Evolutionary conservation across 2,113 vertebrate genomes (phyloP).

Genomic region (Blennius ocellaris): DNA sequence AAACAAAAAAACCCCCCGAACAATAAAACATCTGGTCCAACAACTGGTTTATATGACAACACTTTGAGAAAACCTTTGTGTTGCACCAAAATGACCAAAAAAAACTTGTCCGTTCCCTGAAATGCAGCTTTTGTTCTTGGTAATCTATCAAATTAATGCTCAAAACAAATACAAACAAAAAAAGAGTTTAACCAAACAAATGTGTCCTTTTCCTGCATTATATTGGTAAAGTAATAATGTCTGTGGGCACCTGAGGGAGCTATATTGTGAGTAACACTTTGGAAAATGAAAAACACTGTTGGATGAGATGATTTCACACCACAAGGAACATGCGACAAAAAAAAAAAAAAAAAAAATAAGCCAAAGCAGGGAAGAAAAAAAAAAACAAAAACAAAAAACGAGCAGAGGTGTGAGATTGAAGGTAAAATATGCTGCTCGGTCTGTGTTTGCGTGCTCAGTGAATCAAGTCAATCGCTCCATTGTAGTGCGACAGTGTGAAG

Average conservation of each 20-base stretch:
- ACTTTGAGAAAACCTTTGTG: too few species aligned
- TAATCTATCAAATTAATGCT: too few species aligned
- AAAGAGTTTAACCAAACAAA: neutral
- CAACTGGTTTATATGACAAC: too few species aligned
- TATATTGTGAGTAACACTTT: slow-evolving; percentile 24
- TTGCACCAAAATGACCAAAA: too few species aligned
- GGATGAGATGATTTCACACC: slow-evolving; percentile 52
- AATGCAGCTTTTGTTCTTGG: too few species aligned
- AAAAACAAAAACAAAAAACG: too few species aligned
- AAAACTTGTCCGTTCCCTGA: too few species aligned
- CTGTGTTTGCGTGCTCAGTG: neutral
- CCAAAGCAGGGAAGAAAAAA: neutral
- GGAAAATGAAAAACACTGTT: slow-evolving; percentile 34
- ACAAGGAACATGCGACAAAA: slow-evolving; percentile 8
- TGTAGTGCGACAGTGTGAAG: slow-evolving; percentile 8
- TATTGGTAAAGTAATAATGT: slow-evolving; percentile 20
- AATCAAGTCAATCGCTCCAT: slow-evolving; percentile 6
- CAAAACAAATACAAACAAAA: too few species aligned
- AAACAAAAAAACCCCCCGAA: too few species aligned
- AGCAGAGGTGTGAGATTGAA: slow-evolving; percentile 9
- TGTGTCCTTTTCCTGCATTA: slow-evolving; percentile 1
- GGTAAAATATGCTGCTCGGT: slow-evolving; percentile 20
- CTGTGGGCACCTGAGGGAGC: neutral
- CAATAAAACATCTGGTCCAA: too few species aligned
- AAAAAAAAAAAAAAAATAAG: too few species aligned